Conservation (phyloP, 2,113 vertebrate genomes). For the Trinectes maculatus region DNA sequence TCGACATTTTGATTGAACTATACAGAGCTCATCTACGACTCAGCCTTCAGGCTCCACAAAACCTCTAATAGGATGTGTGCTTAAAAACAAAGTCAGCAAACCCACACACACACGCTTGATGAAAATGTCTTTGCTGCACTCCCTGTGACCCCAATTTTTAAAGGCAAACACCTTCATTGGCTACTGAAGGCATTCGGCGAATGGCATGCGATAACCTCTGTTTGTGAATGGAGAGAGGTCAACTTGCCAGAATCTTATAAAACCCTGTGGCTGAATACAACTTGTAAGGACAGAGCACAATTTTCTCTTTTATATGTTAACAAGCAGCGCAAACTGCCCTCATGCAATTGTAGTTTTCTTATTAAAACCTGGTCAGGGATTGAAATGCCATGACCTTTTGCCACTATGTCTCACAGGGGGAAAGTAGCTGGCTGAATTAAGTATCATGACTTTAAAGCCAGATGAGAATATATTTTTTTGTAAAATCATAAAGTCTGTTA, state of each 20-base stretch:
- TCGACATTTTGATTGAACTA: conserved; percentile 48
- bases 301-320: conserved; percentile 19
- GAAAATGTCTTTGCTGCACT: conserved; percentile 10
- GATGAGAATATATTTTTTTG: too few species aligned
- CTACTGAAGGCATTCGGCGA: conserved; percentile 58
- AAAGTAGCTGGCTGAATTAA: conserved; percentile 14
- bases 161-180: conserved; percentile 61
- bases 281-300: too few species aligned
- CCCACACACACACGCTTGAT: neutral
- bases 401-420: conserved; percentile 7
- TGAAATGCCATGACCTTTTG: conserved; percentile 63
- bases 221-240: conserved; percentile 48
- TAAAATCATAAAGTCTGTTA: neutral
- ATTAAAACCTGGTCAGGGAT: conserved; percentile 32
- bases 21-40: conserved; percentile 5
- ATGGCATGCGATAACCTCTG: conserved; percentile 56
- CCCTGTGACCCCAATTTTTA: conserved; percentile 63
- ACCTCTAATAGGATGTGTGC: conserved; percentile 39
- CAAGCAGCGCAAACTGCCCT: conserved; percentile 20
- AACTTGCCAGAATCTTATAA: conserved; percentile 9
- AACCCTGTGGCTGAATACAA: conserved; percentile 32
- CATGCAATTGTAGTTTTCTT: conserved; percentile 40
- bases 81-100: conserved; percentile 20
- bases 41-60: conserved; percentile 33
- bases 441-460: too few species aligned